These are phyloP conservation scores for Caenorhabditis latens DNA, from an alignment of 1,140 invertebrate genomes.

Conservation along the genomic window DNA sequence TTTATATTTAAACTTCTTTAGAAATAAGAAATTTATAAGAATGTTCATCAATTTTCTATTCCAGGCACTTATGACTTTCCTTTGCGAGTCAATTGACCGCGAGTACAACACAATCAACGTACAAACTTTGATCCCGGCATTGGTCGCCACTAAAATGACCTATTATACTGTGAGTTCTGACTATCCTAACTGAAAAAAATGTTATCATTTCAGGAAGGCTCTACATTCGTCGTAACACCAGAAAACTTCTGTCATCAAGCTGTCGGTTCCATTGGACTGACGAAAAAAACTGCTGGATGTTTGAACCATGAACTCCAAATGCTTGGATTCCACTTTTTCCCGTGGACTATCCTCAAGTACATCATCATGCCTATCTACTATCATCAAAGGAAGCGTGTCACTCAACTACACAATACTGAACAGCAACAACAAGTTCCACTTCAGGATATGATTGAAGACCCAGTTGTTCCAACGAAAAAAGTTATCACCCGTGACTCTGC, in stretches of 20 bases:
- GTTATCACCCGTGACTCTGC: constrained; percentile 2
- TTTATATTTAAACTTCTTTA: neutral
- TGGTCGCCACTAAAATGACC: constrained; percentile 76
- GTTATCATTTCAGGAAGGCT: constrained; percentile 65
- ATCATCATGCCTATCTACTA: constrained; percentile 63
- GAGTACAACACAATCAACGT: constrained; percentile 74
- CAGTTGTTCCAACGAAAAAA: constrained; percentile 11
- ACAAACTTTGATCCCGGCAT: constrained; percentile 74
- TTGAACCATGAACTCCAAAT: constrained; percentile 75
- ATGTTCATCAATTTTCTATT: constrained; percentile 30
- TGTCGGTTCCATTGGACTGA: constrained; percentile 69
- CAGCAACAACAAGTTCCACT: constrained; percentile 23
- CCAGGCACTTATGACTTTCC: constrained; percentile 72
- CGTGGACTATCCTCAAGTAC: constrained; percentile 64
- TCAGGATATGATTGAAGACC: neutral
- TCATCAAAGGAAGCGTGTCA: constrained; percentile 55
- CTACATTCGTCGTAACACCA: constrained; percentile 74
- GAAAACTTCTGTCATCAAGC: constrained; percentile 72
- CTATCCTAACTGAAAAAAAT: neutral
- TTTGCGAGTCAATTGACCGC: constrained; percentile 72
- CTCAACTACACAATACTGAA: constrained; percentile 44
- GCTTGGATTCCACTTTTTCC: constrained; percentile 59
- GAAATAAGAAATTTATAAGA: neutral
- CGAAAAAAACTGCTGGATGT: constrained; percentile 71
- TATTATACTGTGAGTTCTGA: constrained; percentile 71